Evolutionary conservation across 2,888 invertebrate species (phyloP).

Genomic region (Galerucella pusilla): DNA sequence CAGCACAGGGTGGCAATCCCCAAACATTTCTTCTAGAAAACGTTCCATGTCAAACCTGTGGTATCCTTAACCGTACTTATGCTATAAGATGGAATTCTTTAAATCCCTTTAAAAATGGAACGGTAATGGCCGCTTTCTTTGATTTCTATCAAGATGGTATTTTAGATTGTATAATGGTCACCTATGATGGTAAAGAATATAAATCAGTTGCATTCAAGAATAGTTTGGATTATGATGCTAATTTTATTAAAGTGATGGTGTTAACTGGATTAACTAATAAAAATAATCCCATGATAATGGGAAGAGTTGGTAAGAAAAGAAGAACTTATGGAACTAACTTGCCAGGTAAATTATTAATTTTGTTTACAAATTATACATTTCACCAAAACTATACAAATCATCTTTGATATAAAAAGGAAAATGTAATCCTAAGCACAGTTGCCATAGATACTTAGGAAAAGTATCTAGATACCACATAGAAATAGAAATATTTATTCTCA

Average conservation of each 20-base stretch:
- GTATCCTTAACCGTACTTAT: slow-evolving; percentile 79
- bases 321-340: slow-evolving; percentile 90
- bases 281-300: slow-evolving; percentile 76
- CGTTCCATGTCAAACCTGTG: slow-evolving; percentile 76
- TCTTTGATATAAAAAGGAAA: too few species aligned
- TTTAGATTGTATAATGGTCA: slow-evolving; percentile 83
- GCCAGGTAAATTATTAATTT: slow-evolving; percentile 76
- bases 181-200: slow-evolving; percentile 65
- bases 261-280: slow-evolving; percentile 84
- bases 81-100: slow-evolving; percentile 81
- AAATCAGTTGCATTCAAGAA: slow-evolving; percentile 85
- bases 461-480: too few species aligned
- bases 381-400: too few species aligned
- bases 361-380: too few species aligned
- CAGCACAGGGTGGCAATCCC: slow-evolving; percentile 58
- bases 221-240: slow-evolving; percentile 91
- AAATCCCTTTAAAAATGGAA: slow-evolving; percentile 76
- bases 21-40: slow-evolving; percentile 84
- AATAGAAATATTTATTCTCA: too few species aligned
- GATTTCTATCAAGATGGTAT: slow-evolving; percentile 95
- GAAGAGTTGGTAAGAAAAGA: slow-evolving; percentile 79
- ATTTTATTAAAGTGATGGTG: slow-evolving; percentile 95
- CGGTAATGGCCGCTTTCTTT: slow-evolving; percentile 90
- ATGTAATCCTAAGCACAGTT: too few species aligned
- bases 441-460: too few species aligned